Conservation (phyloP, 2,113 vertebrate genomes). For the Axis porcinus region DNA sequence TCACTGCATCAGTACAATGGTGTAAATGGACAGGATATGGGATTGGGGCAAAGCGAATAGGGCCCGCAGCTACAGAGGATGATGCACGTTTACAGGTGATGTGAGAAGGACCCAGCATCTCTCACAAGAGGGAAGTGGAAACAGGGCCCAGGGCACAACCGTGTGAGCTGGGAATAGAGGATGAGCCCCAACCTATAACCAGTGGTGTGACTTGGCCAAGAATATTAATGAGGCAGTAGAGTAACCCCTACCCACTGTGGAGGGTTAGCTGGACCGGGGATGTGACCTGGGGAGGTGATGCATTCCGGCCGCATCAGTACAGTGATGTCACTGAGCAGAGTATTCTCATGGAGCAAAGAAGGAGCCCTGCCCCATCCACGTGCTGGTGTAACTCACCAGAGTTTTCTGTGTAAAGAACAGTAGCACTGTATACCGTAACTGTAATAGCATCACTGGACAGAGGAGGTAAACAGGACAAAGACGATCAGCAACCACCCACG, state of each 20-base stretch:
- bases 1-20: background rate
- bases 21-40: background rate
- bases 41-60: background rate
- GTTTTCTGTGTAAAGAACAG: background rate
- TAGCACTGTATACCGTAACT: background rate
- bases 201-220: background rate
- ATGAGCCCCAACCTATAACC: background rate
- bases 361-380: background rate
- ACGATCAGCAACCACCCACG: background rate
- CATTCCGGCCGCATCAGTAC: background rate
- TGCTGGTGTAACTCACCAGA: background rate
- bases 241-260: background rate
- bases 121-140: background rate
- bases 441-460: background rate
- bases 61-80: background rate
- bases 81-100: background rate
- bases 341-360: background rate
- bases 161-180: background rate
- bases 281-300: background rate
- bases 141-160: background rate
- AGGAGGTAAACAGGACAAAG: background rate
- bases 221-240: background rate
- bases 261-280: background rate
- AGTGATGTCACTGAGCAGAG: background rate
- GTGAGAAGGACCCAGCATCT: background rate